Evolutionary conservation across 35 echinoderm and acorn worm species (phyloP).

Genomic region (Patiria miniata): DNA sequence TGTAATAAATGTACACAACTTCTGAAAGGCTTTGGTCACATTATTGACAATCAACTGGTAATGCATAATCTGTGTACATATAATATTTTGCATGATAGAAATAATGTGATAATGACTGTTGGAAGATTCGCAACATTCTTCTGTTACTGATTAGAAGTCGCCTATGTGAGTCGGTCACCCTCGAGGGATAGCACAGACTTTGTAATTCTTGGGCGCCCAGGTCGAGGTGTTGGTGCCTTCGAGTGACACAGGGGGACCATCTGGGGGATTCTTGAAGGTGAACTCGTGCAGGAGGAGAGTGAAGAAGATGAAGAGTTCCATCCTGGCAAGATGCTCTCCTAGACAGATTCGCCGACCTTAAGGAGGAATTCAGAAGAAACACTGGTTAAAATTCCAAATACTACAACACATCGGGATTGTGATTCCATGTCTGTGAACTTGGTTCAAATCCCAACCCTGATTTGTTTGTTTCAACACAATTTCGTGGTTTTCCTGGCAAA

Average conservation of each 20-base stretch:
- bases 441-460: neutral
- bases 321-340: constrained; percentile 26
- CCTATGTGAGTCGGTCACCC: neutral
- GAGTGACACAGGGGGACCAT: neutral
- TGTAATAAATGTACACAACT: no score
- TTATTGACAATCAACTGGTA: no score
- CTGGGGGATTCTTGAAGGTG: constrained; percentile 2
- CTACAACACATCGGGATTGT: neutral
- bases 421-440: no score
- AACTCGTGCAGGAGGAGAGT: constrained; percentile 8
- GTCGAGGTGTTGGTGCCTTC: neutral
- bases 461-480: neutral
- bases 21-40: no score
- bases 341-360: constrained; percentile 22
- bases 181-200: neutral
- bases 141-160: neutral
- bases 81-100: neutral
- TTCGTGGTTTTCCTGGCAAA: no score
- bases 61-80: no score
- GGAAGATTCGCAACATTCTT: neutral
- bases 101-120: neutral
- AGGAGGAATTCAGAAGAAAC: neutral
- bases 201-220: neutral
- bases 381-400: neutral
- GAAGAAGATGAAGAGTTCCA: constrained; percentile 37